These are phyloP conservation scores for Eumerus sabulonum DNA, from an alignment of 2,888 invertebrate genomes.

Conservation along the genomic window DNA sequence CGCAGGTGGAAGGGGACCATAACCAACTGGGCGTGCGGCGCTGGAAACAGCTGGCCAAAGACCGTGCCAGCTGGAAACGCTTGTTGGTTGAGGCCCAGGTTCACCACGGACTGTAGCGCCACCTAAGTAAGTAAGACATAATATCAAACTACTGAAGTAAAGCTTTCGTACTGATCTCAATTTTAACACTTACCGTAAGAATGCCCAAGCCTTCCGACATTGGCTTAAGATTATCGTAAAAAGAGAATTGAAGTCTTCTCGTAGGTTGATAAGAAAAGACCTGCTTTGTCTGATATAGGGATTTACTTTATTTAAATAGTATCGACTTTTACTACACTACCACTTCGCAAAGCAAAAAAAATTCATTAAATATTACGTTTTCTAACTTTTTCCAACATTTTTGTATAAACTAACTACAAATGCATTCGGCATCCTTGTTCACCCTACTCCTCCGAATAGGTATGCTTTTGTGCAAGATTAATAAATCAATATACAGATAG, in stretches of 20 bases:
- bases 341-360: constrained; percentile 48
- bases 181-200: too few relatives aligned
- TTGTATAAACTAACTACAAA: constrained; percentile 39
- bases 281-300: constrained; percentile 21
- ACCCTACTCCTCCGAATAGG: constrained; percentile 9
- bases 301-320: constrained; percentile 33
- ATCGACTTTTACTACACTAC: constrained; percentile 34
- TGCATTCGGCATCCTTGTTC: constrained; percentile 33
- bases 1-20: neutral
- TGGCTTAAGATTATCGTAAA: too few relatives aligned
- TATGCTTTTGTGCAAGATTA: constrained; percentile 36
- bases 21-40: neutral
- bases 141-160: too few relatives aligned
- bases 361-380: constrained; percentile 22
- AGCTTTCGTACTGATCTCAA: too few relatives aligned
- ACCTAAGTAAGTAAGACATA: neutral
- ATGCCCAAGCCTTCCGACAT: too few relatives aligned
- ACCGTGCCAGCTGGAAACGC: neutral
- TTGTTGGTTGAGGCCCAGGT: constrained; percentile 4
- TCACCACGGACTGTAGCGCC: neutral
- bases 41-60: neutral
- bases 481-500: constrained; percentile 8
- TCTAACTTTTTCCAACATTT: constrained; percentile 15
- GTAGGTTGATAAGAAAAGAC: neutral
- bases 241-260: too few relatives aligned